Conservation (phyloP, 2,888 invertebrate genomes). For the Poecilus cupreus region DNA sequence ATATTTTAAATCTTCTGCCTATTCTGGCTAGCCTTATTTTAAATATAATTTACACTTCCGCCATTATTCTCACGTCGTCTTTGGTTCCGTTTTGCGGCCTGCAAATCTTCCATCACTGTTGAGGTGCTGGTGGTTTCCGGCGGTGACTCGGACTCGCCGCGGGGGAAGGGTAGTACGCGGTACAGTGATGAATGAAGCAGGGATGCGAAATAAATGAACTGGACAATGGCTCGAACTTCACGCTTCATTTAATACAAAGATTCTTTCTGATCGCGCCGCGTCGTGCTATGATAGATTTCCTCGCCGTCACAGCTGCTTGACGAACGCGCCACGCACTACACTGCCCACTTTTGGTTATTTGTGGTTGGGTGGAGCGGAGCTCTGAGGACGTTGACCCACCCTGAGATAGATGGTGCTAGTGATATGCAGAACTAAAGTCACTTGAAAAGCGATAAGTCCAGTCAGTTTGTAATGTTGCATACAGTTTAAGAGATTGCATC, state of each 20-base stretch:
- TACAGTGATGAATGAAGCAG: conserved; percentile 60
- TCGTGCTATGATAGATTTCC: conserved; percentile 37
- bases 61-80: not conserved
- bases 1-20: not conserved
- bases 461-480: too few species aligned
- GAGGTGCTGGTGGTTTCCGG: not conserved
- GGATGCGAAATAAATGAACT: conserved; percentile 70
- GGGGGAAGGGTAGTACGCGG: not conserved
- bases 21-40: not conserved
- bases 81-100: not conserved
- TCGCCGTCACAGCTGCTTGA: conserved; percentile 20
- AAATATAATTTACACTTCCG: not conserved
- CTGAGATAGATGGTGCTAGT: too few species aligned
- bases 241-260: conserved; percentile 68
- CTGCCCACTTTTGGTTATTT: not conserved
- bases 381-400: too few species aligned
- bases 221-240: conserved; percentile 70
- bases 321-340: not conserved
- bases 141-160: not conserved
- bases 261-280: conserved; percentile 55
- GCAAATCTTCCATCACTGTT: not conserved
- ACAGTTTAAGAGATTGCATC: too few species aligned
- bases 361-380: too few species aligned
- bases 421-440: too few species aligned
- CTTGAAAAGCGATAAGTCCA: too few species aligned